Base-by-base conservation (phyloP, 2,797 vertebrate species). In the Centropyge bicolor region DNA sequence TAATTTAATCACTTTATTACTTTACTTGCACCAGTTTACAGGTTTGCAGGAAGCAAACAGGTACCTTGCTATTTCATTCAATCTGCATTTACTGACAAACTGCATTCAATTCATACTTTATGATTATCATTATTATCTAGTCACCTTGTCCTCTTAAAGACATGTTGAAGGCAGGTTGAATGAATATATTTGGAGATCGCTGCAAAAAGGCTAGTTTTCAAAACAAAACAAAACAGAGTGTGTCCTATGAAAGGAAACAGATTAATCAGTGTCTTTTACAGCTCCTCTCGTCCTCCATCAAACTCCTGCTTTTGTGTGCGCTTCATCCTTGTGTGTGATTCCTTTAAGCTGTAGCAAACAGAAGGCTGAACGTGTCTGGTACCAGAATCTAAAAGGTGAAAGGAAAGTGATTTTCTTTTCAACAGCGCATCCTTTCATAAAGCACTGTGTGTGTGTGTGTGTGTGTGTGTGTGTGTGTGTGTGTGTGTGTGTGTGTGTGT, bases 341-440 rank as follows among this genome's bases (percentile, higher is more conserved):
- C 20, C 11, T 35, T 8, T 59, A 41, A 13, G 31, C 12, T 16
- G 13, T 22, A 72, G 22, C 27, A 41, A 31, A 35, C 3, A 57
- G 54, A 59, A 16, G 10, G 40, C 11, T 31, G 17, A 63, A 74
- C 20, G 54, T 65, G 43, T 38, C 22, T 20, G 40, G 19, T n/a
- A 19, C 1, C 8, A 52, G 24, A 41, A 56, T 6, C 54, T 22
- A 76, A 61, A 20, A 22, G 14, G 17, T 48, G 11, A 75, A 72
- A 46, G 36, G 43, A 69, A 36, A 60, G 11, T 1, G n/a, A 20
- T 70, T 63, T 59, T 70, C 64, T 52, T 79, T 88, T 78, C 66
- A 82, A 6, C 19, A n/a, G 22, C 46, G 55, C 35, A 46, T 40
- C 27, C 35, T 22, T 54, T 78, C 20, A 11, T 24, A 40, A 71